Percentiles rank a stretch among this genome's conserved stretches.
phyloP scores from a whole-genome alignment of 1,140 invertebrate species.

The Ditylenchus dipsaci region DNA sequence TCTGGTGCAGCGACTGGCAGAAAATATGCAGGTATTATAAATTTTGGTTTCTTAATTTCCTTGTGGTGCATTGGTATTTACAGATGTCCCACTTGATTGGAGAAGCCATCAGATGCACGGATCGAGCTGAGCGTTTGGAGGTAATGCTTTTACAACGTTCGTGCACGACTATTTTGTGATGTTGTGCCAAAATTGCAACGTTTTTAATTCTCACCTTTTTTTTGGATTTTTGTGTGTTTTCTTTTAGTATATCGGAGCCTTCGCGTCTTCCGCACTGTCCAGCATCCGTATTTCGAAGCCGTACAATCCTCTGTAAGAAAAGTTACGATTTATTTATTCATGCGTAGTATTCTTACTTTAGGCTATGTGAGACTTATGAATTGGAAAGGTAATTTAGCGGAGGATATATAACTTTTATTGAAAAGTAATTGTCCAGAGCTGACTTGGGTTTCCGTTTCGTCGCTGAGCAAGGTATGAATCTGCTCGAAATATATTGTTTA shows the following conservation, averaged over 20 bases:
- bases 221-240: no score
- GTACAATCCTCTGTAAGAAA: slow-evolving; percentile 62
- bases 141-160: no score
- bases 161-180: no score
- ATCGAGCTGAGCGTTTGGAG: no score
- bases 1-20: slow-evolving; percentile 85
- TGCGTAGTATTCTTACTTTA: not conserved
- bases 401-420: no score
- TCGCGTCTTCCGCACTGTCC: slow-evolving; percentile 84
- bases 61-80: no score
- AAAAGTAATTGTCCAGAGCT: slow-evolving; percentile 67
- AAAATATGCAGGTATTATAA: slow-evolving; percentile 81
- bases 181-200: no score
- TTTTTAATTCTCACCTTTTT: no score
- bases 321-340: not conserved
- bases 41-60: no score
- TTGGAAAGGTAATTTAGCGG: slow-evolving; percentile 66
- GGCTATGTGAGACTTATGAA: slow-evolving; percentile 60
- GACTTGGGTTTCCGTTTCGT: slow-evolving; percentile 67
- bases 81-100: no score
- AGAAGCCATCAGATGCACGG: no score
- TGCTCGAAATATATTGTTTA: not conserved
- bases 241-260: slow-evolving; percentile 72
- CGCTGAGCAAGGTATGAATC: slow-evolving; percentile 72
- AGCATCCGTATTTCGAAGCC: slow-evolving; percentile 71